Evolutionary conservation across 1,140 invertebrate genomes (phyloP).

Genomic region (Drosophila tristis): DNA sequence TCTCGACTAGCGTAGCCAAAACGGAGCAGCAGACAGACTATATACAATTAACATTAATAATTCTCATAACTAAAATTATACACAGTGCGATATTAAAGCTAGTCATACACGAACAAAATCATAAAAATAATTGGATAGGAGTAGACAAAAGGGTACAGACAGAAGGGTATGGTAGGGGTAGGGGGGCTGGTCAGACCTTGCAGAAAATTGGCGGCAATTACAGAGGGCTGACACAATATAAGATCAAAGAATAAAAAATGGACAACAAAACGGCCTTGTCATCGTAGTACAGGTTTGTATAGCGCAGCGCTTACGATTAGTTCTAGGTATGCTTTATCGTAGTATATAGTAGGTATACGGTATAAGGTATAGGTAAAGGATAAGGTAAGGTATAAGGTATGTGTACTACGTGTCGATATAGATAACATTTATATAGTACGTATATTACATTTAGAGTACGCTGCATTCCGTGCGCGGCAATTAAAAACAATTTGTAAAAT

Average conservation of each 20-base stretch:
- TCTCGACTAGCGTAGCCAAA: constrained; percentile 30
- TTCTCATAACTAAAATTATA: constrained; percentile 76
- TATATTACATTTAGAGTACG: constrained; percentile 55
- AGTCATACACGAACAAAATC: constrained; percentile 55
- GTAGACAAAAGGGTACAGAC: constrained; percentile 2
- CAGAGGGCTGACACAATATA: constrained; percentile 39
- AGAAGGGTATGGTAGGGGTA: neutral
- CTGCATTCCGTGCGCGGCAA: constrained; percentile 47
- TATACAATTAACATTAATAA: constrained; percentile 75
- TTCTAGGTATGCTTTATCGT: constrained; percentile 44
- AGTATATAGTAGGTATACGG: constrained; percentile 25
- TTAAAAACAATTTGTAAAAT: constrained; percentile 69
- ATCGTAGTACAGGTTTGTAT: constrained; percentile 71
- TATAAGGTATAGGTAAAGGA: constrained; percentile 22
- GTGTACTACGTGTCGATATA: constrained; percentile 15
- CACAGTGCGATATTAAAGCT: constrained; percentile 67
- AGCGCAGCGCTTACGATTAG: constrained; percentile 69
- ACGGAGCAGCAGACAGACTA: constrained; percentile 41
- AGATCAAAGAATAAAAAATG: constrained; percentile 43
- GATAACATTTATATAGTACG: constrained; percentile 32
- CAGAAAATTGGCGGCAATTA: constrained; percentile 74
- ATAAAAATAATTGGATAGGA: constrained; percentile 57
- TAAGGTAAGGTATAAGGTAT: constrained; percentile 47
- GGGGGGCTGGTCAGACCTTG: constrained; percentile 35
- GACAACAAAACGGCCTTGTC: constrained; percentile 56